These are phyloP conservation scores for Hydrotaea diabolus DNA, from an alignment of 2,888 invertebrate genomes.

Conservation along the genomic window DNA sequence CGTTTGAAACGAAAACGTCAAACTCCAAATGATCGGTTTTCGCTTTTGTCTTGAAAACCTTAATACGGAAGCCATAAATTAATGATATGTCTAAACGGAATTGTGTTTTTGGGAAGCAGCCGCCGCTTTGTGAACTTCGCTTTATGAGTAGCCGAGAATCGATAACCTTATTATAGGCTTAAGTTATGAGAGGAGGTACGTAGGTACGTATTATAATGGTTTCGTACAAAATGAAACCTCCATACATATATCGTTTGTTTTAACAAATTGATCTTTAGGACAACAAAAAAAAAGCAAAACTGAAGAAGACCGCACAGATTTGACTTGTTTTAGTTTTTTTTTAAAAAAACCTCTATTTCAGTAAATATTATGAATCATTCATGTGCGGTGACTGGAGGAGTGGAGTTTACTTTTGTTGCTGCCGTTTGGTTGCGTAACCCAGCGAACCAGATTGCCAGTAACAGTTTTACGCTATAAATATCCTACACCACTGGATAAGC, in stretches of 20 bases:
- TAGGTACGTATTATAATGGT: background rate
- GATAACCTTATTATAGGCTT: slow-evolving; percentile 51
- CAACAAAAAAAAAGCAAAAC: background rate
- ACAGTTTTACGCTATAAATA: too few relatives aligned
- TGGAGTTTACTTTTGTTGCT: background rate
- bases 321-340: background rate
- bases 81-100: slow-evolving; percentile 29
- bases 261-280: background rate
- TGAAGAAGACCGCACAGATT: background rate
- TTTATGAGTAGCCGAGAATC: slow-evolving; percentile 5
- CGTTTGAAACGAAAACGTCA: slow-evolving; percentile 12
- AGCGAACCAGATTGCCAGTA: background rate
- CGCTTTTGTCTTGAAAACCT: slow-evolving; percentile 18
- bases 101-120: background rate
- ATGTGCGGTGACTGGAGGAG: background rate
- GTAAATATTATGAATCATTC: slow-evolving; percentile 8
- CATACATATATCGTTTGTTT: background rate
- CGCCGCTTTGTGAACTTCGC: background rate
- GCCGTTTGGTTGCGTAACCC: background rate
- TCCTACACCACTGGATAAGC: too few relatives aligned
- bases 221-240: background rate
- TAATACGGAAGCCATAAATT: slow-evolving; percentile 61
- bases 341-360: background rate
- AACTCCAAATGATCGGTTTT: slow-evolving; percentile 7
- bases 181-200: slow-evolving; percentile 23